Evolutionary conservation across 2,113 vertebrate species (phyloP), one percentile per base, ranked within the genome.

Genomic region (Petrocephalus microphthalmus): DNA sequence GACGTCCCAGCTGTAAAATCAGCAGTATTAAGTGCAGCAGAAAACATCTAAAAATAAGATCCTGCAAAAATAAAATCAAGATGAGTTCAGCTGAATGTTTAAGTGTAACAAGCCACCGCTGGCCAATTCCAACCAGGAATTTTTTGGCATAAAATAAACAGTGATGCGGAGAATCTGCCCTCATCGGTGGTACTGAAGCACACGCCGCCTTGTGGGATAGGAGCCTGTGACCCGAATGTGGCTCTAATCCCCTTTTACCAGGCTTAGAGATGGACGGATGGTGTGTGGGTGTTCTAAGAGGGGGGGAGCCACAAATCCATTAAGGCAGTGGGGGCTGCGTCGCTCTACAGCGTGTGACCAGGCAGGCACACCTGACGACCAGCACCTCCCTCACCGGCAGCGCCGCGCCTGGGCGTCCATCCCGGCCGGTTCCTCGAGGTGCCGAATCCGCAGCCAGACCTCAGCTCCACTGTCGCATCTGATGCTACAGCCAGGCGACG

Each of bases 241-340:
- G 89, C 90, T 71, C 88, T 81, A 92, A 94, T 94, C 92, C 89
- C 91, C 90, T 87, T 91, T 92, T 90, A 91, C 92, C 90, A 87
- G 89, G 89, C 90, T 94, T 94, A 92, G 91, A 92, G 85, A 86
- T 88, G 0, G 54, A 89, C 89, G 19, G 54, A 11, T 45, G 90
- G 45, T 6, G 15, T 15, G 53, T 17, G 53, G n/a, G 60, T 20
- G 15, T 52, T 53, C 67, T 29, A n/a, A n/a, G n/a, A n/a, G n/a
- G 2, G 71, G 49, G 22, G 25, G 51, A 86, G 54, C 17, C 10
- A 45, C 25, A 2, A 52, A 86, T 42, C 2, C 51, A 89, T 87
- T 49, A 81, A 87, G 89, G 84, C 3, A 83, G 54, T 51, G 22
- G 54, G 52, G 45, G 47, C 47, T 45, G 42, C 29, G 25, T 19